Evolutionary conservation across 2,797 vertebrate genomes (phyloP).

Genomic region (Hylomyscus alleni): DNA sequence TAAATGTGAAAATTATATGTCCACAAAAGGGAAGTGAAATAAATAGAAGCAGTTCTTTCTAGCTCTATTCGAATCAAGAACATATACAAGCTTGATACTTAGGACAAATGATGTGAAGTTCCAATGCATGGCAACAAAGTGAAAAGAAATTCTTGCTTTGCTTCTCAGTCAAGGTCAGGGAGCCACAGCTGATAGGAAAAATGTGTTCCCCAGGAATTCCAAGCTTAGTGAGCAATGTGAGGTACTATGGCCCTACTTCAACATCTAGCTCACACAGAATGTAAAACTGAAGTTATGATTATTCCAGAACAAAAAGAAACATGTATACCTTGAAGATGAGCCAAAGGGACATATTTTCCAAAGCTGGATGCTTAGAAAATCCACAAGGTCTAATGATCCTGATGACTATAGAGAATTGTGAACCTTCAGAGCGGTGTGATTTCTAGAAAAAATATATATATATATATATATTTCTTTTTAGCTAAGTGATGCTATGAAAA

Average conservation of each 20-base stretch:
- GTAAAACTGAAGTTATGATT: neutral
- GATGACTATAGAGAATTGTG: constrained; percentile 19
- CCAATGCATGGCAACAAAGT: neutral
- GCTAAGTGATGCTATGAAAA: neutral
- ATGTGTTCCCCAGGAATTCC: neutral
- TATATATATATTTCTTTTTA: neutral
- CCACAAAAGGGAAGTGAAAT: neutral
- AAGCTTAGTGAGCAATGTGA: neutral
- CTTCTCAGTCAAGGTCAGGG: neutral
- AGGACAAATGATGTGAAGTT: neutral
- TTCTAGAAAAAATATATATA: neutral
- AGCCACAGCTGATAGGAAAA: neutral
- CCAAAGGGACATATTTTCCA: neutral
- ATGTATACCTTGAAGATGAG: neutral
- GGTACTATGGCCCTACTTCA: neutral
- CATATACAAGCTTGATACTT: neutral
- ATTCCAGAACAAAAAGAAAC: constrained; percentile 25
- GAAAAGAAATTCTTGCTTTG: neutral
- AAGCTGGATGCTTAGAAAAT: neutral
- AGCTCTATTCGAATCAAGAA: neutral
- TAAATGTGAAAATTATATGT: neutral
- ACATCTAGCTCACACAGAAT: neutral
- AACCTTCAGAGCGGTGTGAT: neutral
- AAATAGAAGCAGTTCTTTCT: constrained; percentile 27
- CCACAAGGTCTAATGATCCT: neutral